Conservation (phyloP, 1,140 invertebrate genomes). For the Platyscapa corneri region DNA sequence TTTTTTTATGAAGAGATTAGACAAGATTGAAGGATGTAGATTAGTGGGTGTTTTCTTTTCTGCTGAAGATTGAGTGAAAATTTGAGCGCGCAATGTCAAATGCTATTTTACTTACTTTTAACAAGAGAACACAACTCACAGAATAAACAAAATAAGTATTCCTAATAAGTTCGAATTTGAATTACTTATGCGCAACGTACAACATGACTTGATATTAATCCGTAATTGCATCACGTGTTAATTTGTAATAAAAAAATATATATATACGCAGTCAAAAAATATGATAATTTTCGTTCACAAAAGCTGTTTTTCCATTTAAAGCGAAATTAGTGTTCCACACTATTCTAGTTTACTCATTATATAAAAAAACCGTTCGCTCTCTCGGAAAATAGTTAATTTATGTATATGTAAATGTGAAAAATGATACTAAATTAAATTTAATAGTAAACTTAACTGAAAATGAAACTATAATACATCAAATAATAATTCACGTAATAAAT, state of each 20-base stretch:
- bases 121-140: not conserved
- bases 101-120: not conserved
- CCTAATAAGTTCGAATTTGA: too few relatives aligned
- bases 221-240: not conserved
- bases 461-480: not conserved
- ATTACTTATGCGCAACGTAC: too few relatives aligned
- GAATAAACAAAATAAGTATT: too few relatives aligned
- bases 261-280: not conserved
- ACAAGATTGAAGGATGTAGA: constrained; percentile 24
- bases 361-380: not conserved
- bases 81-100: too few relatives aligned
- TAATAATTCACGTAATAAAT: not conserved
- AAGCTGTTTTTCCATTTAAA: too few relatives aligned
- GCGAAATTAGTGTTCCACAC: not conserved
- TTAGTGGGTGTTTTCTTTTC: constrained; percentile 31
- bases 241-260: not conserved
- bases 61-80: not conserved
- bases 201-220: not conserved
- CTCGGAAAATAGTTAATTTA: not conserved
- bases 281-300: not conserved
- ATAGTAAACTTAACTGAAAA: not conserved
- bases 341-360: not conserved
- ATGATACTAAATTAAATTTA: not conserved
- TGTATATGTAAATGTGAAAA: not conserved
- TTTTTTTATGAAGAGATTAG: constrained; percentile 16